Base-by-base conservation (phyloP, 2,888 invertebrate species). In the Dione juno region DNA sequence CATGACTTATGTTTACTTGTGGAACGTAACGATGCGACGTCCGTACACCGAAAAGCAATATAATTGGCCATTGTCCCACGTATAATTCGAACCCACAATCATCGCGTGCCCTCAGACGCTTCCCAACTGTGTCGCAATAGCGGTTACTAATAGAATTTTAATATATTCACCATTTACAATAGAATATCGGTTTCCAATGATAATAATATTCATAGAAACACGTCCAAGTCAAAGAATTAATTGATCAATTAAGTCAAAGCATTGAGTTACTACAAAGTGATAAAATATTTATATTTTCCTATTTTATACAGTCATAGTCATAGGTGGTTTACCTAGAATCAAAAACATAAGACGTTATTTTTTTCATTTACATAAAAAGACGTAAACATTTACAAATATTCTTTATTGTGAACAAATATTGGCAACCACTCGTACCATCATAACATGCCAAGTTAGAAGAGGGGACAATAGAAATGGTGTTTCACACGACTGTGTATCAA, bases 361-460 rank as follows among this genome's bases (percentile, higher is more conserved):
- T n/a, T 19, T 48, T 16, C 19, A 50, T 50, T 10, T 19, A 45
- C n/a, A 6, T n/a, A 1, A 53, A n/a, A 14, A n/a, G 9, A 37
- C n/a, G n/a, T n/a, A 54, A 54, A 54, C 16, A n/a, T 16, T 54
- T n/a, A 10, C 11, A 5, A 54, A 37, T n/a, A 54, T 35, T 6
- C 54, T 1, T 9, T n/a, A 63, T 37, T n/a, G 45, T 28, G 43
- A 48, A 45, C 35, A 40, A 63, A 10, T 40, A 50, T 35, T 37
- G 37, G 19, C 45, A n/a, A 64, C 63, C 19, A 57, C n/a, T 54
- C 54, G 35, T 54, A 6, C 57, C 63, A 69, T 57, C 68, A 58
- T 57, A 71, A 64, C 67, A 71, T 63, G 64, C 57, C 68, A 59
- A 59, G 57, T 71, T 66, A 66, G 21, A 37, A 71, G 41, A 64